Base-by-base conservation (phyloP, 2,113 vertebrate genomes). In the Morone saxatilis region DNA sequence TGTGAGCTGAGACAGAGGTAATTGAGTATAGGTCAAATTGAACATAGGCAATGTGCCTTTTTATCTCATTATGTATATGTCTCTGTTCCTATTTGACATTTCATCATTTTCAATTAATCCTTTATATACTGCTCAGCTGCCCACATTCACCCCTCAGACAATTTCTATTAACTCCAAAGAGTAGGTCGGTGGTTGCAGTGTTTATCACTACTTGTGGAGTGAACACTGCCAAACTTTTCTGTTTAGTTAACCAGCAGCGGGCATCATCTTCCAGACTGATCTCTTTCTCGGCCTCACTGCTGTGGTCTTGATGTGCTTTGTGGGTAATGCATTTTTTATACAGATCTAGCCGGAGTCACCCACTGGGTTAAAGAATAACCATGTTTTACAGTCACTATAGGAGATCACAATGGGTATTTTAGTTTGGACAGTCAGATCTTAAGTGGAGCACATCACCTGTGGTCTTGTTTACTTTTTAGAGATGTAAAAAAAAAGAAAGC, bases 81-180 rank as follows among this genome's bases (percentile, higher is more conserved):
- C 19, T 43, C 62, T 63, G 65, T 62, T 81, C 31, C 76, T 71
- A 9, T 75, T 71, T 86, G 80, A 89, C 87, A 77, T 83, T 80
- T 81, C 70, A 76, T 88, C 17, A 74, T 76, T 88, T 81, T 84
- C 63, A 84, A 31, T 90, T 54, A 79, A 71, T 72, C 74, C 47
- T 68, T 57, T 83, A 54, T 72, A 9, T 59, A 50, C n/a, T 5
- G 43, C 56, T 75, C 43, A 17, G 75, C 45, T 47, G 80, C 83
- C 80, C 78, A 31, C 53, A 20, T 31, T 86, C 81, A 80, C 84
- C 86, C 78, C 77, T 38, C 43, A 50, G 45, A 71, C 66, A 11
- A 10, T 53, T 76, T 82, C 72, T 19, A 86, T 89, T 86, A 86
- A 81, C 82, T 89, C 72, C n/a, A 13, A 41, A 8, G 31, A 47